Evolutionary conservation across 1,140 invertebrate genomes (phyloP).

Genomic region (Trigoniulus corallinus): DNA sequence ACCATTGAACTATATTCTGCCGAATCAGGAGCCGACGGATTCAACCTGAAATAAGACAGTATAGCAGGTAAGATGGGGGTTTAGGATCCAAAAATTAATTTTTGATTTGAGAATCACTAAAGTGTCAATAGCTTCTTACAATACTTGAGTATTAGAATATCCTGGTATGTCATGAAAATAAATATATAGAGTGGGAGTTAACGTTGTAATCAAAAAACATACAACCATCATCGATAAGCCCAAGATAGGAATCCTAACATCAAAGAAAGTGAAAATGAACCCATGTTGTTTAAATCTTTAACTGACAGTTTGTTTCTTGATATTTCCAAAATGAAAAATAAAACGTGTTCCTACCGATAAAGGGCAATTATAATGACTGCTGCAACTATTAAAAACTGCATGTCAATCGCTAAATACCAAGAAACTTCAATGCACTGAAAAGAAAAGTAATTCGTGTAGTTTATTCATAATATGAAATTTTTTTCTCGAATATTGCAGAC

Average conservation of each 20-base stretch:
- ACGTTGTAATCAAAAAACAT: background rate
- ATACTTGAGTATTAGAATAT: background rate
- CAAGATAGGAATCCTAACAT: background rate
- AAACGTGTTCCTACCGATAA: too few relatives aligned
- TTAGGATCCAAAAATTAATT: too few relatives aligned
- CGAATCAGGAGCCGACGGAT: background rate
- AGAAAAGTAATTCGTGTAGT: background rate
- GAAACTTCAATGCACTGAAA: slow-evolving; percentile 57
- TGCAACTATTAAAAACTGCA: slow-evolving; percentile 57
- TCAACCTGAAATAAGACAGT: background rate
- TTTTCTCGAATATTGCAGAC: too few relatives aligned
- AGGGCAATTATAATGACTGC: too few relatives aligned
- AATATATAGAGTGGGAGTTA: background rate
- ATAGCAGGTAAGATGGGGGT: too few relatives aligned
- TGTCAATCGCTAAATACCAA: slow-evolving; percentile 67
- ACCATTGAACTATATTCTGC: background rate
- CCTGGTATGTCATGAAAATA: background rate
- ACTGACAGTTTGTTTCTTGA: too few relatives aligned
- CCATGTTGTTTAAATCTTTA: too few relatives aligned
- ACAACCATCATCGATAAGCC: background rate
- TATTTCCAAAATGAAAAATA: too few relatives aligned
- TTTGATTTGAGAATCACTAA: too few relatives aligned
- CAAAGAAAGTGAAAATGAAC: too few relatives aligned
- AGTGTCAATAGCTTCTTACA: background rate
- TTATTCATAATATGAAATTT: background rate